These are phyloP conservation scores for Cancer borealis DNA, from an alignment of 2,888 invertebrate genomes.

Conservation along the genomic window DNA sequence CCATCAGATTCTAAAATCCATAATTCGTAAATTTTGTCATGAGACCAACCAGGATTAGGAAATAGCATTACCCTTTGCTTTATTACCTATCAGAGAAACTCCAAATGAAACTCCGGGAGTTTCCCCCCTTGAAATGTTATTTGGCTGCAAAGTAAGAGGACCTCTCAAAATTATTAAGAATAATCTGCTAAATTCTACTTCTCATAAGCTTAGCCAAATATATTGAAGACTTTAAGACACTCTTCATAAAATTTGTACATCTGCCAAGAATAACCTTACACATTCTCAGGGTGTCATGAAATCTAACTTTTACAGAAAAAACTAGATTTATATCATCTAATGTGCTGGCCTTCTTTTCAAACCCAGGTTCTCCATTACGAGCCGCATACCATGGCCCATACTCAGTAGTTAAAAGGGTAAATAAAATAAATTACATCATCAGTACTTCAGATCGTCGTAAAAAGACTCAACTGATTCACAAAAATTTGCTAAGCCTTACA, in stretches of 20 bases:
- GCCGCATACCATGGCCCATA: not conserved
- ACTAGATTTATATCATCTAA: not conserved
- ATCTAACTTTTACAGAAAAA: not conserved
- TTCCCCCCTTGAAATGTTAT: not conserved
- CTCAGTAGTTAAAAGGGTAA: slow-evolving; percentile 18
- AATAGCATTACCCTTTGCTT: not conserved
- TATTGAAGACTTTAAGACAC: not conserved
- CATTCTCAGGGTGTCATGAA: not conserved
- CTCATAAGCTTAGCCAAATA: not conserved
- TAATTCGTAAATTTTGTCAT: not conserved
- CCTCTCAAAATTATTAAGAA: not conserved
- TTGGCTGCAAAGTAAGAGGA: slow-evolving; percentile 15
- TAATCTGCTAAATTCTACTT: not conserved
- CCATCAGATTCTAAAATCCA: not conserved
- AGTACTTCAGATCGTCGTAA: slow-evolving; percentile 31
- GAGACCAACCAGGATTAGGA: not conserved
- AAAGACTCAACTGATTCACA: not conserved
- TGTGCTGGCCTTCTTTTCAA: slow-evolving; percentile 40
- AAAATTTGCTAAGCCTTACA: slow-evolving; percentile 25
- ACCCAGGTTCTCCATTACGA: not conserved
- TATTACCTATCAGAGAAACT: slow-evolving; percentile 35
- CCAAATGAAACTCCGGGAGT: not conserved
- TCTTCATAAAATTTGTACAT: no score
- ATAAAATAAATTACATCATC: slow-evolving; percentile 1
- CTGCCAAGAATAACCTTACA: not conserved